These are phyloP conservation scores for Clupea harengus DNA, from an alignment of 2,113 vertebrate genomes.

Conservation along the genomic window DNA sequence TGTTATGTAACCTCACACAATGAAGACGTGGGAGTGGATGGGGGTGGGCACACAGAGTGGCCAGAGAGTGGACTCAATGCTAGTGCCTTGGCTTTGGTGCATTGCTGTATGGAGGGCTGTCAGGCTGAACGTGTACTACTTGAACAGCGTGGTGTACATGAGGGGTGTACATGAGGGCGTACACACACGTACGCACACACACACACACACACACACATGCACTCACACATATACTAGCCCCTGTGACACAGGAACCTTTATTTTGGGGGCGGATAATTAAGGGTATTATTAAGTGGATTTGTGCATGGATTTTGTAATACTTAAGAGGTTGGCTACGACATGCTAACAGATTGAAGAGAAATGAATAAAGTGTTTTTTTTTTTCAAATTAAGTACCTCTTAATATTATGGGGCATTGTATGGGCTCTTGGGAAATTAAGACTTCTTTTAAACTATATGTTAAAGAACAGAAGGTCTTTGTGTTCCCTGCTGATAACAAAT, in stretches of 20 bases:
- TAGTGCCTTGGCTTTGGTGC: not conserved
- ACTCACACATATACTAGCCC: too few relatives aligned
- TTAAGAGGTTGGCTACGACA: too few relatives aligned
- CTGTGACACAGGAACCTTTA: not conserved
- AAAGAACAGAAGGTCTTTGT: not conserved
- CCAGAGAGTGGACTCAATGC: not conserved
- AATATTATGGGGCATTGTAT: not conserved
- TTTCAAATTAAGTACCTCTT: too few relatives aligned
- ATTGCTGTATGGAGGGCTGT: not conserved
- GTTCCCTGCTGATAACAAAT: not conserved
- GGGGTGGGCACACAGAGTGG: not conserved
- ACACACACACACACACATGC: too few relatives aligned
- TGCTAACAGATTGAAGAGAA: too few relatives aligned
- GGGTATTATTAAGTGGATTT: not conserved
- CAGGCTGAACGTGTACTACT: not conserved
- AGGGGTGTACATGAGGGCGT: not conserved
- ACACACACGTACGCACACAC: too few relatives aligned
- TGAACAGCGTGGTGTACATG: not conserved
- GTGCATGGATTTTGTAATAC: not conserved
- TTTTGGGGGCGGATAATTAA: not conserved
- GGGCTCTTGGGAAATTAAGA: not conserved
- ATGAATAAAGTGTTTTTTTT: too few relatives aligned
- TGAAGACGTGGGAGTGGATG: conserved; percentile 30
- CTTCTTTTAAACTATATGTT: not conserved
- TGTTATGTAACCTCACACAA: conserved; percentile 43